A percentile compares a stretch with the other conserved stretches of the same genome.
These are phyloP conservation scores for Oncorhynchus kisutch DNA, from an alignment of 2,113 vertebrate genomes.

Conservation along the genomic window DNA sequence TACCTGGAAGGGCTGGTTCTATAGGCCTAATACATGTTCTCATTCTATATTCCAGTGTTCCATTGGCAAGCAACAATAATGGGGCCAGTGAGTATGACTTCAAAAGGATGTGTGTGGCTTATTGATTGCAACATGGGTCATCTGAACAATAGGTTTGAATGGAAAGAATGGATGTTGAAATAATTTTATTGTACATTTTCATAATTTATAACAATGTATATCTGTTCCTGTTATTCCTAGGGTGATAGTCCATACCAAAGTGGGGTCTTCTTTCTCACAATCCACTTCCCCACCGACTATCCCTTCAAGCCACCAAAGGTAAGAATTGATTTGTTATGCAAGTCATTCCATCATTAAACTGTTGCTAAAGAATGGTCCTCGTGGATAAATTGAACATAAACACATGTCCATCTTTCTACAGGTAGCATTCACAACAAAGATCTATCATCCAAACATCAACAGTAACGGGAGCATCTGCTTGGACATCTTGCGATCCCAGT, in stretches of 20 bases:
- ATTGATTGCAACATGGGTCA: background rate
- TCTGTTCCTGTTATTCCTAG: conserved; percentile 16
- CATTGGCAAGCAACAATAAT: conserved; percentile 59
- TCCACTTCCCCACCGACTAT: conserved; percentile 56
- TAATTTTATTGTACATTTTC: background rate
- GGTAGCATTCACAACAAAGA: conserved; percentile 55
- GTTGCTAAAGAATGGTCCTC: background rate
- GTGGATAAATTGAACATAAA: background rate
- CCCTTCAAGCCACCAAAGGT: conserved; percentile 57
- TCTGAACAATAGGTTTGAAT: background rate
- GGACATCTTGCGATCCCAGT: conserved; percentile 54
- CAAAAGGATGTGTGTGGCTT: background rate
- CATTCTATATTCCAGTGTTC: conserved; percentile 42
- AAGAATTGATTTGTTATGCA: background rate
- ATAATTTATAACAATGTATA: background rate
- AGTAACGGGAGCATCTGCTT: conserved; percentile 56
- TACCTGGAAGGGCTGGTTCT: too few relatives aligned
- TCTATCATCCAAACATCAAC: conserved; percentile 55
- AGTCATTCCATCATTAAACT: background rate
- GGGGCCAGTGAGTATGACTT: conserved; percentile 49
- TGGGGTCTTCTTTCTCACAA: conserved; percentile 54
- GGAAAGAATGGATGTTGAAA: background rate
- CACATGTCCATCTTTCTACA: conserved; percentile 12
- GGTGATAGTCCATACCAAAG: conserved; percentile 53
- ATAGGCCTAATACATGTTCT: background rate